phyloP scores from a whole-genome alignment of 2,888 invertebrate species.

The Margaritifera margaritifera region DNA sequence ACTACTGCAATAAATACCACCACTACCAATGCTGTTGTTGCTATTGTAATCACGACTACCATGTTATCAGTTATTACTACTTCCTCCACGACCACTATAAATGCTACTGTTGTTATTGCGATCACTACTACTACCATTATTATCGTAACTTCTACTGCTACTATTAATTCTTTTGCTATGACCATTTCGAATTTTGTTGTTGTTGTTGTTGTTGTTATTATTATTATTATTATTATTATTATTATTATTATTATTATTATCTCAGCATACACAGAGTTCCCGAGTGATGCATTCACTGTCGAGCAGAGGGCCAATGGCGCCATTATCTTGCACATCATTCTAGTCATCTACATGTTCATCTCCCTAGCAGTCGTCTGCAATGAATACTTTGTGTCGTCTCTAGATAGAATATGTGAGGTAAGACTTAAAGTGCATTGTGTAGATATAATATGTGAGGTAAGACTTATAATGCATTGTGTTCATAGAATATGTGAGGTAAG shows the following conservation, averaged over 20 bases:
- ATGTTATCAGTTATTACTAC: no score
- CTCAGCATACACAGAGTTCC: slow-evolving; percentile 78
- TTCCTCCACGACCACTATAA: no score
- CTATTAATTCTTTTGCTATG: no score
- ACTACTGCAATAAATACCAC: no score
- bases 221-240: no score
- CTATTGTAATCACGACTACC: no score
- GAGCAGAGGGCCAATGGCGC: slow-evolving; percentile 84
- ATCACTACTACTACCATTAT: no score
- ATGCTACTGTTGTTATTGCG: no score
- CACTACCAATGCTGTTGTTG: no score
- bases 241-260: slow-evolving; percentile 7
- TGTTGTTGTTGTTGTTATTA: no score
- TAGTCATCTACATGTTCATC: slow-evolving; percentile 86
- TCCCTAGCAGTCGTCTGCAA: slow-evolving; percentile 90
- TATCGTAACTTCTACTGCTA: no score
- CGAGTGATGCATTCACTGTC: slow-evolving; percentile 85
- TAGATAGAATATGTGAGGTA: slow-evolving; percentile 86
- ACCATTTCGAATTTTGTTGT: no score
- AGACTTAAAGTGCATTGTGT: slow-evolving; percentile 6
- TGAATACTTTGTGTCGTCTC: slow-evolving; percentile 93
- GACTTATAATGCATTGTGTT: slow-evolving; percentile 3
- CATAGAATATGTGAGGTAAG: slow-evolving; percentile 71
- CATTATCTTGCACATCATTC: slow-evolving; percentile 84
- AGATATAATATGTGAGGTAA: slow-evolving; percentile 77